Evolutionary conservation across 2,113 vertebrate genomes (phyloP), one percentile per base, ranked within the genome.

Genomic region (Tichodroma muraria): DNA sequence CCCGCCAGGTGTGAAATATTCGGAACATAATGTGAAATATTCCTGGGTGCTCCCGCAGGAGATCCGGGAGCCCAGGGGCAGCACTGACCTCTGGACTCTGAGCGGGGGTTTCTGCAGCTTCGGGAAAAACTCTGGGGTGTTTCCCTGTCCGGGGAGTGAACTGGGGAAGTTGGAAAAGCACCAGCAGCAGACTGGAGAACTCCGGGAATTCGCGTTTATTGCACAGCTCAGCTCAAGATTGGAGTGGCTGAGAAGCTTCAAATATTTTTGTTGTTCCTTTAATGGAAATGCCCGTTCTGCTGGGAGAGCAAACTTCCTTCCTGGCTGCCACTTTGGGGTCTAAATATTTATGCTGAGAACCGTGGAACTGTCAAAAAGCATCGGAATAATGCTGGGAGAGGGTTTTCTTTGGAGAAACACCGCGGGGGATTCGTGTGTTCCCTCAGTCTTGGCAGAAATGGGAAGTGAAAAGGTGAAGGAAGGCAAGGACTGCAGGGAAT

Each of bases 401-500:
- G 59, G 4, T 35, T 85, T 57, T 49, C 20, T 77, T 63, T 8
- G 35, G 77, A 75, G 37, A n/a, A 52, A 54, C 56, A 9, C 10
- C 10, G 0, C 2, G 31, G 60, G 31, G 38, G 60, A 42, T 79
- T 35, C 35, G 28, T n/a, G 22, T 37, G 50, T 52, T 82, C 73
- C 78, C 61, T 63, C 42, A 38, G 37, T 28, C 4, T 2, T 15
- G n/a, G n/a, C 42, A 66, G 53, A 75, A 79, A 86, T n/a, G 53
- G 77, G n/a, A 87, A 95, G 86, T 17, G 72, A 86, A 75, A 79
- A 83, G 66, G 85, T 52, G 85, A 75, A 86, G 50, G 81, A 45
- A 31, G 16, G 5, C 4, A 6, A 56, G 35, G n/a, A 16, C 45
- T 1, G 0, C n/a, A 52, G 42, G 77, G 81, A 53, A 61, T 54